Evolutionary conservation across 2,888 invertebrate species (phyloP).

Genomic region (Mythimna loreyi): DNA sequence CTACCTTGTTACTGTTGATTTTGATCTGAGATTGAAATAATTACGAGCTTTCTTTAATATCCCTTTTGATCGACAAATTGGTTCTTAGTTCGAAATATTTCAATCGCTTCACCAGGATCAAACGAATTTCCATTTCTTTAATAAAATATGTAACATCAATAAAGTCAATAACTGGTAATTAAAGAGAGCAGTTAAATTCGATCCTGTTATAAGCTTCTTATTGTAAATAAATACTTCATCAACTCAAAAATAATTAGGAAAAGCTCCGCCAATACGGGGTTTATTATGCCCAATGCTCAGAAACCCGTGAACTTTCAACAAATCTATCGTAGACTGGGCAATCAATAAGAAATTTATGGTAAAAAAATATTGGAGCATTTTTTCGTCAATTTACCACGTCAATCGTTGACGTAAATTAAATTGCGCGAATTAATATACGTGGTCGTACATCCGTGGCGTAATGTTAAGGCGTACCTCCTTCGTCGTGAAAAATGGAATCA

Average conservation of each 20-base stretch:
- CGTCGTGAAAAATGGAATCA: conserved; percentile 84
- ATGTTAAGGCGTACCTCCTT: conserved; percentile 74
- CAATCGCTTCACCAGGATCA: conserved; percentile 31
- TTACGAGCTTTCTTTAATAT: conserved; percentile 14
- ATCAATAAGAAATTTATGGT: conserved; percentile 69
- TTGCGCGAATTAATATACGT: conserved; percentile 76
- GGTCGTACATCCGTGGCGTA: conserved; percentile 62
- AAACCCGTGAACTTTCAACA: conserved; percentile 56
- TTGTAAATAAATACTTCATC: conserved; percentile 43
- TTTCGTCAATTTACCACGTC: conserved; percentile 70
- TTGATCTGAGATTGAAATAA: conserved; percentile 9
- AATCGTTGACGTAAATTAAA: conserved; percentile 72
- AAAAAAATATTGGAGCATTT: conserved; percentile 69
- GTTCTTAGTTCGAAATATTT: conserved; percentile 33
- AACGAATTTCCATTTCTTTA: conserved; percentile 24
- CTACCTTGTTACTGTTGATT: conserved; percentile 2
- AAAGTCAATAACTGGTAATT: conserved; percentile 17
- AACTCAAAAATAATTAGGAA: conserved; percentile 57
- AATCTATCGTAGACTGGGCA: conserved; percentile 60
- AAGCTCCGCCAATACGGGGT: conserved; percentile 32
- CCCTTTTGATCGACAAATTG: conserved; percentile 33
- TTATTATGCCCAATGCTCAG: conserved; percentile 50
- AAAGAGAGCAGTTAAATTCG: conserved; percentile 35
- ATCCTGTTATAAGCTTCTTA: conserved; percentile 33
- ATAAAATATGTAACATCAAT: conserved; percentile 32